Conservation (phyloP, 1,140 invertebrate genomes). For the Solen grandis region DNA sequence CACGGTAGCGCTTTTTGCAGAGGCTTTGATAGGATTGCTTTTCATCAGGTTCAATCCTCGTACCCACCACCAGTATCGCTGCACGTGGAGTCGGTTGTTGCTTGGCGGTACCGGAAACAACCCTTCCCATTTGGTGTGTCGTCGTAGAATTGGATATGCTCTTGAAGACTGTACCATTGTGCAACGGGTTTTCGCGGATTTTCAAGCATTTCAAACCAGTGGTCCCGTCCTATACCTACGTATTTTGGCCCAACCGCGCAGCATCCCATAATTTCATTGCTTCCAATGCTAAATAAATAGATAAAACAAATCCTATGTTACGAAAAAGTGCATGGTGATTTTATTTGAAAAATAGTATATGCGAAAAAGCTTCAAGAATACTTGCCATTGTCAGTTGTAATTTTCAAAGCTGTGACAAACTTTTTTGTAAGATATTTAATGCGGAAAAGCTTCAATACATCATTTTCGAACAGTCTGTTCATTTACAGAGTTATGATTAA, state of each 20-base stretch:
- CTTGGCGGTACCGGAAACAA: slow-evolving; percentile 67
- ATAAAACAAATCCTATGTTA: too few relatives aligned
- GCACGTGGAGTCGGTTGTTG: slow-evolving; percentile 63
- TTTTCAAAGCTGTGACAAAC: too few relatives aligned
- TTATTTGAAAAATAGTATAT: too few relatives aligned
- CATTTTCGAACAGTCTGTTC: too few relatives aligned
- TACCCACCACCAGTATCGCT: slow-evolving; percentile 19
- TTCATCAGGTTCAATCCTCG: too few relatives aligned
- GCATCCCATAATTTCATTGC: slow-evolving; percentile 93
- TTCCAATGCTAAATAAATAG: slow-evolving; percentile 86
- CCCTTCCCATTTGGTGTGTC: slow-evolving; percentile 62
- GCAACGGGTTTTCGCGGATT: slow-evolving; percentile 91
- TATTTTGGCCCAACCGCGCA: slow-evolving; percentile 89
- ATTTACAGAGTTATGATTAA: too few relatives aligned
- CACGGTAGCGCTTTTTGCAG: too few relatives aligned
- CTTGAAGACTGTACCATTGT: slow-evolving; percentile 89
- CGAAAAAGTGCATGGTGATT: neutral
- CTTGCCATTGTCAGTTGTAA: too few relatives aligned
- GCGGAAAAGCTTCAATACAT: too few relatives aligned
- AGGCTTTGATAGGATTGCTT: too few relatives aligned
- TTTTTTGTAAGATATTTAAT: too few relatives aligned
- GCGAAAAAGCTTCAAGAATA: too few relatives aligned
- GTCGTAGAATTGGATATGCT: slow-evolving; percentile 82
- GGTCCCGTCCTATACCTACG: slow-evolving; percentile 90
- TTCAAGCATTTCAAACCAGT: slow-evolving; percentile 94